A percentile compares a stretch with the other conserved stretches of the same genome.
These are phyloP conservation scores for Conops quadrifasciatus DNA, from an alignment of 2,888 invertebrate species.

Conservation along the genomic window DNA sequence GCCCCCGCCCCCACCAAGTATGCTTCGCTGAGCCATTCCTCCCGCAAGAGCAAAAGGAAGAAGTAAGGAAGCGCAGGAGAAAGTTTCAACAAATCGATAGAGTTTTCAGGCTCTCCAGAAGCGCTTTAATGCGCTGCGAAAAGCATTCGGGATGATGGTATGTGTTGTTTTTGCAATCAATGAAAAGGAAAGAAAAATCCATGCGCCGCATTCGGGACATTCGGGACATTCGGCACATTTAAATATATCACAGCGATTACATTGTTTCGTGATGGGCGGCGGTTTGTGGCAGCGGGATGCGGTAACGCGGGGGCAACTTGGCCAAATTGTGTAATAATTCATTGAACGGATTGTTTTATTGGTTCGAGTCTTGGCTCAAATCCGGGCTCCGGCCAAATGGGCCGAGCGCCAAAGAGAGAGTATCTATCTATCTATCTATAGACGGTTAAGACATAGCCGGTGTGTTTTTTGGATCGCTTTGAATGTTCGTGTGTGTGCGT, in stretches of 20 bases:
- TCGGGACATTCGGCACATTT: conserved; percentile 33
- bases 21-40: too few species aligned
- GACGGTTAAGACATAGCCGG: too few species aligned
- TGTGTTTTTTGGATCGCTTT: too few species aligned
- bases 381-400: conserved; percentile 45
- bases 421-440: conserved; percentile 37
- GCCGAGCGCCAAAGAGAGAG: conserved; percentile 43
- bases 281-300: not conserved
- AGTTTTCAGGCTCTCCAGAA: not conserved
- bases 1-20: not conserved
- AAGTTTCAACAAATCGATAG: conserved; percentile 27
- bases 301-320: conserved; percentile 44
- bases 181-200: conserved; percentile 38
- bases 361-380: conserved; percentile 33
- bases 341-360: conserved; percentile 42
- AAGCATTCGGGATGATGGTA: conserved; percentile 13
- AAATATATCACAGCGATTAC: conserved; percentile 41
- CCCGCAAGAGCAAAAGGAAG: too few species aligned
- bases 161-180: conserved; percentile 14
- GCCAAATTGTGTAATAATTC: conserved; percentile 56
- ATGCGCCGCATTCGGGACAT: conserved; percentile 36
- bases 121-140: conserved; percentile 11
- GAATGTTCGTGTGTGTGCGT: not conserved
- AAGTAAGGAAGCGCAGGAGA: not conserved
- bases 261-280: conserved; percentile 39